Base-by-base conservation (phyloP, 2,888 invertebrate species). In the Zeuzera pyrina region DNA sequence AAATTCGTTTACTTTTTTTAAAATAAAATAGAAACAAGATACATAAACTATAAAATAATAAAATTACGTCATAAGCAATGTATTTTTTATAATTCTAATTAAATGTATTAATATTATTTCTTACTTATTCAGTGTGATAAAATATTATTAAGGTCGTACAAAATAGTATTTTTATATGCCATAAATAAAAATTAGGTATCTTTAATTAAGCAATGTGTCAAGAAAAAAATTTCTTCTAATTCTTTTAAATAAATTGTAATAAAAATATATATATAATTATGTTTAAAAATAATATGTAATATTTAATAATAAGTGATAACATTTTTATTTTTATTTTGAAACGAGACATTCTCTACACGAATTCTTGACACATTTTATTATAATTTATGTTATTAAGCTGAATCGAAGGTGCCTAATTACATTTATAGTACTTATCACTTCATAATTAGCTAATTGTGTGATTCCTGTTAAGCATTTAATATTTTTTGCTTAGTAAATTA, bases 361-460 rank as follows among this genome's bases (percentile, higher is more conserved):
- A 33, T 40, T 42, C 38, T 49, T 53, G 56, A 52, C 52, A 58
- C 59, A 60, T 57, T 60, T 58, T 42, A 33, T 51, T 36, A 32
- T 36, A 27, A 35, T 36, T 35, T 21, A 29, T 29, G 36, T 34
- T 44, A 39, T 60, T n/a, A 66, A 68, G 78, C 77, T 78, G 78
- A 77, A 77, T 78, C 73, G 50, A 72, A 56, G 76, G 77, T 78
- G 78, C 73, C 64, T 68, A 59, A 40, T 31, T 19, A 26, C 25
- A 31, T 22, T 22, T 22, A 11, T n/a, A n/a, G n/a, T n/a, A n/a
- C n/a, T n/a, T n/a, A n/a, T n/a, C n/a, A n/a, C n/a, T n/a, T n/a
- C n/a, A n/a, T n/a, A n/a, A n/a, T n/a, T n/a, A n/a, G n/a, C n/a
- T n/a, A n/a, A n/a, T n/a, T n/a, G n/a, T n/a, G n/a, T n/a, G n/a